phyloP scores from a whole-genome alignment of 1,140 invertebrate species.

The Megalonaias nervosa region DNA sequence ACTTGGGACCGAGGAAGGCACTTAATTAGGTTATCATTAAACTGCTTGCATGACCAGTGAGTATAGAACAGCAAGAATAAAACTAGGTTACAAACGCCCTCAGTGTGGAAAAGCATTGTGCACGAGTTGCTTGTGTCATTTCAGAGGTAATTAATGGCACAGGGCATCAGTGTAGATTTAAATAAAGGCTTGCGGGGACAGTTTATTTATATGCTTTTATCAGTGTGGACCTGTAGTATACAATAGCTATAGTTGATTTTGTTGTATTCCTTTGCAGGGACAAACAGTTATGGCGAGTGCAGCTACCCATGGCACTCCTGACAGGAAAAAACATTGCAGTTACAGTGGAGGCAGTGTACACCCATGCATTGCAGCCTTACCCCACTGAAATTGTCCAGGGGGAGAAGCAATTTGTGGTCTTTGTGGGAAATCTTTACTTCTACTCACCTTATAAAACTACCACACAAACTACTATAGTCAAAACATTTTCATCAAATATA shows the following conservation, averaged over 20 bases:
- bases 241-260: background rate
- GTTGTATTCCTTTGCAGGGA: conserved; percentile 46
- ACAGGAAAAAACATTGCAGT: conserved; percentile 69
- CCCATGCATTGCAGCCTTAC: conserved; percentile 84
- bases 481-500: conserved; percentile 83
- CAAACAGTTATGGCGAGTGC: conserved; percentile 61
- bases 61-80: too few relatives aligned
- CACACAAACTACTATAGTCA: conserved; percentile 87
- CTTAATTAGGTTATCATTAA: too few relatives aligned
- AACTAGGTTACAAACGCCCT: too few relatives aligned
- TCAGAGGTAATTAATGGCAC: too few relatives aligned
- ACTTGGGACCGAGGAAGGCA: too few relatives aligned
- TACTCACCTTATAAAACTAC: conserved; percentile 86
- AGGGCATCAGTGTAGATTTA: too few relatives aligned
- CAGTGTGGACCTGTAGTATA: too few relatives aligned
- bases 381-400: conserved; percentile 91
- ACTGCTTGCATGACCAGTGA: too few relatives aligned
- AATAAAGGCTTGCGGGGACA: too few relatives aligned
- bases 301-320: conserved; percentile 61
- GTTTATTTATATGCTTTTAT: too few relatives aligned
- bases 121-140: too few relatives aligned
- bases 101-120: too few relatives aligned
- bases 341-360: conserved; percentile 84
- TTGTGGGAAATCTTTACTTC: conserved; percentile 86
- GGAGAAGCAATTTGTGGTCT: conserved; percentile 94